Evolutionary conservation across 2,797 vertebrate genomes (phyloP).

Genomic region (Sebastes vulpes): DNA sequence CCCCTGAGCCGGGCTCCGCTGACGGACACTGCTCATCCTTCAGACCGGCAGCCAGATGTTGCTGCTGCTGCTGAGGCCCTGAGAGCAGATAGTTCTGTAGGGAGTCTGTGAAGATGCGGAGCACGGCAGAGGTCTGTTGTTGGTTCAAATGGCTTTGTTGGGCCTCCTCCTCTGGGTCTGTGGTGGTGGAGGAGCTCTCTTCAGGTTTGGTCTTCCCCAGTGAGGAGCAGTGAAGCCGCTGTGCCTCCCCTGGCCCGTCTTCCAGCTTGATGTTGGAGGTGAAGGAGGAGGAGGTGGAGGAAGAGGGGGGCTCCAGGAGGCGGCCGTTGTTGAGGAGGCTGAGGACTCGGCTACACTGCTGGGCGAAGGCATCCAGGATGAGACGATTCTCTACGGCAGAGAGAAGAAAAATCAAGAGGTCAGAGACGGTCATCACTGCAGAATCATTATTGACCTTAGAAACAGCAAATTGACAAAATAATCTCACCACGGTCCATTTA

Average conservation of each 20-base stretch:
- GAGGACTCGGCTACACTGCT: conserved; percentile 98
- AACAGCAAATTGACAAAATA: background rate
- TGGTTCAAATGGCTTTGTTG: conserved; percentile 90
- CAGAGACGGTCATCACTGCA: background rate
- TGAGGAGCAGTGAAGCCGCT: conserved; percentile 83
- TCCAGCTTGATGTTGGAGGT: conserved; percentile 94
- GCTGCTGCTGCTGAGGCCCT: conserved; percentile 74
- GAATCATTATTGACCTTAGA: background rate
- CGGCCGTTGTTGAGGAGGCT: conserved; percentile 96
- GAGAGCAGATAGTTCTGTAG: conserved; percentile 96
- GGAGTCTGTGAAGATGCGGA: conserved; percentile 97
- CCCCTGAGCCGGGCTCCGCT: conserved; percentile 84
- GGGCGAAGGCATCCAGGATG: conserved; percentile 98
- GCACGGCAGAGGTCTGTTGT: conserved; percentile 94
- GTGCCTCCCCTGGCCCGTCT: conserved; percentile 59
- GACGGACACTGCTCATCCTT: conserved; percentile 84
- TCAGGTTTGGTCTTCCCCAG: conserved; percentile 87
- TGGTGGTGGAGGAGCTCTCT: conserved; percentile 83
- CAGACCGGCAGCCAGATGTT: conserved; percentile 73
- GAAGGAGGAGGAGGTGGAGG: conserved; percentile 61
- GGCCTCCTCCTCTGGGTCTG: conserved; percentile 88
- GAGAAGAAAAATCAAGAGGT: background rate
- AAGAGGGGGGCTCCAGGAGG: conserved; percentile 90
- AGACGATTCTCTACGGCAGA: conserved; percentile 92
- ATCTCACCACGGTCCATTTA: background rate